Conservation (phyloP, 23 tunicate species). For the Clavelina lepadiformis region DNA sequence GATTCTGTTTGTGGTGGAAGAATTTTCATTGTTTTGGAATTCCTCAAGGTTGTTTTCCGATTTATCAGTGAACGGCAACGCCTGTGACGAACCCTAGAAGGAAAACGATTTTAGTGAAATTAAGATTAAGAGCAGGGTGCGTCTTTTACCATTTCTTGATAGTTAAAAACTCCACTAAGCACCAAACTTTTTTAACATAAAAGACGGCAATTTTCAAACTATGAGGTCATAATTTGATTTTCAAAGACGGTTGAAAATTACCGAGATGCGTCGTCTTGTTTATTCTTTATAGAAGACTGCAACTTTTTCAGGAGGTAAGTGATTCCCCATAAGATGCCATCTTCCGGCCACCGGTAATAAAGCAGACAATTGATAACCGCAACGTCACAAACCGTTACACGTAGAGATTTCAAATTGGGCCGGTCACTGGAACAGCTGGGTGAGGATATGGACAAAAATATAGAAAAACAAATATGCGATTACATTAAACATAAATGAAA, state of each 20-base stretch:
- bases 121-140: no score
- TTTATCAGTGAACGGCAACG: constrained; percentile 26
- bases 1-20: constrained; percentile 29
- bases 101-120: no score
- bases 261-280: background rate
- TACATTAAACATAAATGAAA: no score
- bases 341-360: constrained; percentile 68
- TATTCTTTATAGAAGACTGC: background rate
- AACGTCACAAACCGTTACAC: constrained; percentile 55
- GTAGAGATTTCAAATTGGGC: background rate
- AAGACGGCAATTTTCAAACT: background rate
- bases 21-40: constrained; percentile 4
- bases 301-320: constrained; percentile 66
- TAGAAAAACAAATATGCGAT: no score
- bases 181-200: background rate
- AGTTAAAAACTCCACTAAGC: no score
- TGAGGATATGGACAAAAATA: no score
- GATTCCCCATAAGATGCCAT: constrained; percentile 81
- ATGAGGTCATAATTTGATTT: constrained; percentile 3
- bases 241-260: no score
- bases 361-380: constrained; percentile 74
- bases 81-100: no score
- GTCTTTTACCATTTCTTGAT: no score
- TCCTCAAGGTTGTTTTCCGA: background rate
- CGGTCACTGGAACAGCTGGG: no score